Evolutionary conservation across 35 echinoderm and acorn worm species (phyloP).

Genomic region (Acanthaster planci): DNA sequence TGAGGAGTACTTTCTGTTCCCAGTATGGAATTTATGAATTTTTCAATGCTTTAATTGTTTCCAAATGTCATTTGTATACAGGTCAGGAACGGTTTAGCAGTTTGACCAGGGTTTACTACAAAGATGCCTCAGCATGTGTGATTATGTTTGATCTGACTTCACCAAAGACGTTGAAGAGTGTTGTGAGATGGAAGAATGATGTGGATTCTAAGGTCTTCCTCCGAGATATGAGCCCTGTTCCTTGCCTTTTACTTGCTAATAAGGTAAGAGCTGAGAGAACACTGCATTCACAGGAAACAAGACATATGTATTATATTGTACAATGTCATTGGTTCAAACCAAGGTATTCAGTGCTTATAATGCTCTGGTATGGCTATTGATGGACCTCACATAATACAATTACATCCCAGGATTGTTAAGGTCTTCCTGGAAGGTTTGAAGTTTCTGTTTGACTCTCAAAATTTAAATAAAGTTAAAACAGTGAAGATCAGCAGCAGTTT

Average conservation of each 20-base stretch:
- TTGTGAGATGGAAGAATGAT: slow-evolving; percentile 89
- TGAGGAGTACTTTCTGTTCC: too few relatives aligned
- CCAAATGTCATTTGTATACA: slow-evolving; percentile 8
- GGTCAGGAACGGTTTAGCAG: slow-evolving; percentile 85
- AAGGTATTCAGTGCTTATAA: too few relatives aligned
- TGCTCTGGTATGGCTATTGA: not conserved
- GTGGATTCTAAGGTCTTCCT: slow-evolving; percentile 76
- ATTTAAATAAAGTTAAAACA: not conserved
- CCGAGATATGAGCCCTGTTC: slow-evolving; percentile 70
- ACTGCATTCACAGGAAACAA: not conserved
- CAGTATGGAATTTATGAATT: too few relatives aligned
- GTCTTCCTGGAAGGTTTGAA: not conserved
- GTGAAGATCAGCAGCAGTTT: not conserved
- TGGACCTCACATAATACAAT: not conserved
- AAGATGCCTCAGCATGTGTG: slow-evolving; percentile 90
- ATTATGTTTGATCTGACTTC: slow-evolving; percentile 96
- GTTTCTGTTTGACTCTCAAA: not conserved
- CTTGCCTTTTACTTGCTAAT: slow-evolving; percentile 88
- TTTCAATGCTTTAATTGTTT: too few relatives aligned
- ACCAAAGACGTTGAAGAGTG: slow-evolving; percentile 67
- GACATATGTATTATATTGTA: not conserved
- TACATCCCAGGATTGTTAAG: not conserved
- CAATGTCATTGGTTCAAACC: too few relatives aligned
- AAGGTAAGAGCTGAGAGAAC: slow-evolving; percentile 48
- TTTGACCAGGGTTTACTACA: slow-evolving; percentile 88